Percentiles rank a stretch among this genome's conserved stretches.
These are phyloP conservation scores for Mergus octosetaceus DNA, from an alignment of 2,797 vertebrate species.

Conservation along the genomic window DNA sequence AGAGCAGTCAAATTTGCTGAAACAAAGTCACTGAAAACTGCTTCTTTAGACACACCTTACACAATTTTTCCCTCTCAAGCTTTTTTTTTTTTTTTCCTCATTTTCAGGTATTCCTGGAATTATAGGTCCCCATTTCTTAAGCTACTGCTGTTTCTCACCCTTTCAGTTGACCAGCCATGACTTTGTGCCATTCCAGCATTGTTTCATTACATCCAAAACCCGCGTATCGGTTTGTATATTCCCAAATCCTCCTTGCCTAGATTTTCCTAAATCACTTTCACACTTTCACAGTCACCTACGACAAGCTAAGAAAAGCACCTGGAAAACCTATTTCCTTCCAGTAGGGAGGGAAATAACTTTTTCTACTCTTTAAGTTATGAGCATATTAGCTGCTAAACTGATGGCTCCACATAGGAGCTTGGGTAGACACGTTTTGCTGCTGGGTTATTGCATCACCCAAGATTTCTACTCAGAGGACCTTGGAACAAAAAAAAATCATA, in stretches of 20 bases:
- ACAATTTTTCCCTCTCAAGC: neutral
- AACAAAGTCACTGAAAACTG: neutral
- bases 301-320: neutral
- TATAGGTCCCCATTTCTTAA: neutral
- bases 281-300: neutral
- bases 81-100: neutral
- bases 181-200: neutral
- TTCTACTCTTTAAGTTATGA: neutral
- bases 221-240: neutral
- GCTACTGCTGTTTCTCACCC: neutral
- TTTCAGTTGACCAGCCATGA: neutral
- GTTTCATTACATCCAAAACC: neutral
- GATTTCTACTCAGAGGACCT: neutral
- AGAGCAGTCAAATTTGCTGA: neutral
- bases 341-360: neutral
- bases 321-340: neutral
- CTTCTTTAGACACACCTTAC: neutral
- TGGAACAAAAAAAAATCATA: conserved; percentile 44
- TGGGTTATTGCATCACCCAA: neutral
- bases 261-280: neutral
- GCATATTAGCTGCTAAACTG: neutral
- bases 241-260: neutral
- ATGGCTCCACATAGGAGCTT: neutral
- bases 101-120: neutral
- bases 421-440: neutral